Evolutionary conservation across 2,797 vertebrate genomes (phyloP).

Genomic region (Paguma larvata): DNA sequence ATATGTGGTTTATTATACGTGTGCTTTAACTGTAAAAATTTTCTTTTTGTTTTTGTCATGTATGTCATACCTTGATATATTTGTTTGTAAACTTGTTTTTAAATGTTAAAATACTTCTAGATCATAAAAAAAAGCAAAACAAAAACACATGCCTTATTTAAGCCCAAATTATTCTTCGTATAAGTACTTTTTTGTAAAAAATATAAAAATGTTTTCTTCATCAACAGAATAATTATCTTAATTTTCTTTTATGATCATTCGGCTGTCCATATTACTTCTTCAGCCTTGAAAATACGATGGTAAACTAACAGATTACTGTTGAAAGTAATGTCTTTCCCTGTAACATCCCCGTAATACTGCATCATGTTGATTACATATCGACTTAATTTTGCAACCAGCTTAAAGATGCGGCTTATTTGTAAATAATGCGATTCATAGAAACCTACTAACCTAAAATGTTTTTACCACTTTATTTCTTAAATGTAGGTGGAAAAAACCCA

Average conservation of each 20-base stretch:
- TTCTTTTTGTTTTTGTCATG: conserved; percentile 67
- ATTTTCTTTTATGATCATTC: conserved; percentile 67
- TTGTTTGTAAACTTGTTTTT: conserved; percentile 62
- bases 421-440: conserved; percentile 81
- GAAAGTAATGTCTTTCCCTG: conserved; percentile 40
- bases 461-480: conserved; percentile 89
- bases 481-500: conserved; percentile 94
- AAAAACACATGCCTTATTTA: conserved; percentile 32
- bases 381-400: conserved; percentile 80
- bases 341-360: conserved; percentile 73
- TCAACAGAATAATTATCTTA: conserved; percentile 18
- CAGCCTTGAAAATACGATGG: conserved; percentile 47
- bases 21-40: conserved; percentile 61
- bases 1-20: conserved; percentile 47
- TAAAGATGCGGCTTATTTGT: conserved; percentile 74
- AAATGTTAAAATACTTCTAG: conserved; percentile 60
- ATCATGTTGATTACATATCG: conserved; percentile 79
- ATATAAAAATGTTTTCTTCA: conserved; percentile 55
- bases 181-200: conserved; percentile 40
- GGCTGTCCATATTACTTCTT: conserved; percentile 61
- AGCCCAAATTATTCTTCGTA: conserved; percentile 50
- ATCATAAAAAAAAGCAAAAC: conserved; percentile 45
- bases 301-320: conserved; percentile 71
- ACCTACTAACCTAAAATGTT: conserved; percentile 88
- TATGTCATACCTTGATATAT: conserved; percentile 54